Evolutionary conservation across 2,888 invertebrate species (phyloP), one percentile per base, ranked within the genome.

Genomic region (Polyploca ridens): DNA sequence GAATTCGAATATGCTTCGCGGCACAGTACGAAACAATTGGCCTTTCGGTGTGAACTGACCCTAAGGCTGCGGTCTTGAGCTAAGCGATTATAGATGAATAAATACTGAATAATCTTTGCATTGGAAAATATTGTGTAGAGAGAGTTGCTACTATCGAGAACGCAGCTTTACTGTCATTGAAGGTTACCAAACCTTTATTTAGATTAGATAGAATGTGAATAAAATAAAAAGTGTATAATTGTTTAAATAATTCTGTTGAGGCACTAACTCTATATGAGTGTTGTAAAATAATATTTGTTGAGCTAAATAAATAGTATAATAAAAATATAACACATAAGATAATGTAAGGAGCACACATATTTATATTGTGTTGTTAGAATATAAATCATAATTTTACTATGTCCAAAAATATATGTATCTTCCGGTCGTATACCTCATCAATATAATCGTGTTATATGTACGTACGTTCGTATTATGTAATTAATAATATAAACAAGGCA

Each of bases 241-340:
- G 10, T 35, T 35, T 59, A n/a, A 59, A 14, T 38, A 38, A 16
- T n/a, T 14, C n/a, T 60, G 10, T 38, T 19, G 35, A 35, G 16
- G 59, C 38, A 35, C 38, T 65, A 63, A 62, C 63, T 63, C 63
- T n/a, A 63, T 33, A 49, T 58, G 58, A 58, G 62, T 33, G 59
- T 46, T 62, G 62, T 66, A 54, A 66, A 68, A 70, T 65, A 44
- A 68, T 72, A 73, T 69, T 67, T 73, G 76, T 82, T 82, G 80
- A 81, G 79, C 78, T 82, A 80, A 54, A 10, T 19, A 54, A 49
- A 49, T 13, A 33, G 49, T 54, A 10, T 58, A 38, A 10, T 8
- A 10, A 38, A 13, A 58, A 14, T 4, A 19, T 19, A 19, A n/a
- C 14, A 19, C 0, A 19, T 8, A 4, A 27, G 27, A 14, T 14